A percentile compares a stretch with the other conserved stretches of the same genome.
phyloP scores from a whole-genome alignment of 2,888 invertebrate species.

The Papilio demoleus region DNA sequence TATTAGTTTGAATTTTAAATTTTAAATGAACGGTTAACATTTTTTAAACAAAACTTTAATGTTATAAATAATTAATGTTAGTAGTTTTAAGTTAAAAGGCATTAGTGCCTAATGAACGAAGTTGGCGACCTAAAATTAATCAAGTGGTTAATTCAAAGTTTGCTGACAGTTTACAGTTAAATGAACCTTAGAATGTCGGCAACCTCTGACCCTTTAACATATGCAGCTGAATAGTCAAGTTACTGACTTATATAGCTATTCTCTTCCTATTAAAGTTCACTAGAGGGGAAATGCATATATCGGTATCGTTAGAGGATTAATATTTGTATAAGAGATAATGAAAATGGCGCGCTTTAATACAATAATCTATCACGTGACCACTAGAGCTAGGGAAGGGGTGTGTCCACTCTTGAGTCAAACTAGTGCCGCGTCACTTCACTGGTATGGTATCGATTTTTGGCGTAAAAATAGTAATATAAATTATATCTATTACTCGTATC shows the following conservation, averaged over 20 bases:
- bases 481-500: too few relatives aligned
- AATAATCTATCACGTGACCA: too few relatives aligned
- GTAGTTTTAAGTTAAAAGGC: slow-evolving; percentile 20
- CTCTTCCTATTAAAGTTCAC: neutral
- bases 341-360: too few relatives aligned
- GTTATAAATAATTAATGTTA: slow-evolving; percentile 6
- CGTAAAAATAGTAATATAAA: too few relatives aligned
- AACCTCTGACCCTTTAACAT: slow-evolving; percentile 11
- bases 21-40: neutral
- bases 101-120: slow-evolving; percentile 26
- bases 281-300: too few relatives aligned
- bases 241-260: neutral
- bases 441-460: too few relatives aligned
- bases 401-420: too few relatives aligned
- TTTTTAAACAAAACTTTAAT: neutral
- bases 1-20: neutral
- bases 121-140: slow-evolving; percentile 28
- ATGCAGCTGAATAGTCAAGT: slow-evolving; percentile 6
- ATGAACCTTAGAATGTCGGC: slow-evolving; percentile 5
- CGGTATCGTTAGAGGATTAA: too few relatives aligned
- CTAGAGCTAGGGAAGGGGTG: too few relatives aligned
- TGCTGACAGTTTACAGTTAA: slow-evolving; percentile 22
- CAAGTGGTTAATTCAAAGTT: slow-evolving; percentile 31
- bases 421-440: too few relatives aligned
- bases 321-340: too few relatives aligned